Percentiles rank a stretch among this genome's conserved stretches.
These are phyloP conservation scores for Drosophila yakuba DNA, from an alignment of 1,140 invertebrate genomes.

Conservation along the genomic window DNA sequence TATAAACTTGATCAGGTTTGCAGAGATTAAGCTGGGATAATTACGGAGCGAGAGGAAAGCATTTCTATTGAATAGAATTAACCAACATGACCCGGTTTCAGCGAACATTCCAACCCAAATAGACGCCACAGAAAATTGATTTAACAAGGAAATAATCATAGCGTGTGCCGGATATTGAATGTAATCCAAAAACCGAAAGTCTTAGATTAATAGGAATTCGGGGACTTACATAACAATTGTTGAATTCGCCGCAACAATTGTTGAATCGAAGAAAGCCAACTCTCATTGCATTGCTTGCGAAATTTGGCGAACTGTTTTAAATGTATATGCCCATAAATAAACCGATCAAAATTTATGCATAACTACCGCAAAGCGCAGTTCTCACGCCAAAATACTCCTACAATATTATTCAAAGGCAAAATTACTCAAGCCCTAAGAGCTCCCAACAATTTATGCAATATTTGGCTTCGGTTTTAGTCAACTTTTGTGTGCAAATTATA, in stretches of 20 bases:
- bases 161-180: conserved; percentile 43
- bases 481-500: conserved; percentile 58
- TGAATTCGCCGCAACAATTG: conserved; percentile 35
- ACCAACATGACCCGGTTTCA: conserved; percentile 16
- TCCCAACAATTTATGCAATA: conserved; percentile 33
- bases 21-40: conserved; percentile 36
- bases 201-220: conserved; percentile 22
- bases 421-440: conserved; percentile 58
- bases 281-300: conserved; percentile 13
- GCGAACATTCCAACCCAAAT: conserved; percentile 3
- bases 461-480: conserved; percentile 50
- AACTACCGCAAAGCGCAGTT: conserved; percentile 48
- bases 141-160: conserved; percentile 19
- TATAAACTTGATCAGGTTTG: conserved; percentile 44
- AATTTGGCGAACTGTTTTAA: conserved; percentile 34
- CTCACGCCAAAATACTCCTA: conserved; percentile 54
- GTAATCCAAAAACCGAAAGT: conserved; percentile 35
- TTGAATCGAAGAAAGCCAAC: conserved; percentile 45
- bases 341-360: conserved; percentile 29
- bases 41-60: conserved; percentile 35
- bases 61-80: conserved; percentile 47
- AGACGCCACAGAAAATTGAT: conserved; percentile 16
- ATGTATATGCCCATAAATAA: conserved; percentile 37
- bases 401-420: conserved; percentile 69
- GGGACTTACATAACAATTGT: conserved; percentile 29